These are phyloP conservation scores for Drosophila niveifrons DNA, from an alignment of 2,888 invertebrate species.

Conservation along the genomic window DNA sequence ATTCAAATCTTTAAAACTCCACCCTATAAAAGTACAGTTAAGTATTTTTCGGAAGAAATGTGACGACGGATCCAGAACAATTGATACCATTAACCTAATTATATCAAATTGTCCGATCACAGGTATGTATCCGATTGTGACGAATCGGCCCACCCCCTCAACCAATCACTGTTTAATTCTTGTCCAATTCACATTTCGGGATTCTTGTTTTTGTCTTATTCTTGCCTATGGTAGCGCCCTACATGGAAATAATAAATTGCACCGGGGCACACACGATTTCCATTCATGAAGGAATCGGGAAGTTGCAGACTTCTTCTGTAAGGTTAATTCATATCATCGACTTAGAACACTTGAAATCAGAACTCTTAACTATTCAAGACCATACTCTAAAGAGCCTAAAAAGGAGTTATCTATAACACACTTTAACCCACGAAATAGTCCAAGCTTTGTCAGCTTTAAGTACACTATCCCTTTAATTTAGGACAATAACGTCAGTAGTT, in stretches of 20 bases:
- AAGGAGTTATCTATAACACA: background rate
- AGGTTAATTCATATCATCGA: background rate
- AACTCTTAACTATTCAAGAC: background rate
- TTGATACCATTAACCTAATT: constrained; percentile 11
- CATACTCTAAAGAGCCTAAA: background rate
- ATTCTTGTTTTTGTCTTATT: too few relatives aligned
- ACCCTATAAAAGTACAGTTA: constrained; percentile 18
- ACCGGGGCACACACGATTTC: background rate
- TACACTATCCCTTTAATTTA: background rate
- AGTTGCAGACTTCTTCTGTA: background rate
- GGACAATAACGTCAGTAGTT: background rate
- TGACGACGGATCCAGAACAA: constrained; percentile 15
- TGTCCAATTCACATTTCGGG: too few relatives aligned
- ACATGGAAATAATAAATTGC: background rate
- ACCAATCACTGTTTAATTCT: background rate
- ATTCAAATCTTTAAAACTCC: constrained; percentile 25
- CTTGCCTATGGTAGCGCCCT: too few relatives aligned
- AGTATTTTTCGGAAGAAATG: constrained; percentile 24
- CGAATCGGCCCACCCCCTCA: background rate
- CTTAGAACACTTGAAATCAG: background rate
- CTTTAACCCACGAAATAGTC: background rate
- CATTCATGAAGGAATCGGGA: background rate
- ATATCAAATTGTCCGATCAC: too few relatives aligned
- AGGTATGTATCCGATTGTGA: background rate
- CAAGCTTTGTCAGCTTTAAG: background rate